These are phyloP conservation scores for Thripadectes ignobilis DNA, from an alignment of 2,797 vertebrate genomes.

Conservation along the genomic window DNA sequence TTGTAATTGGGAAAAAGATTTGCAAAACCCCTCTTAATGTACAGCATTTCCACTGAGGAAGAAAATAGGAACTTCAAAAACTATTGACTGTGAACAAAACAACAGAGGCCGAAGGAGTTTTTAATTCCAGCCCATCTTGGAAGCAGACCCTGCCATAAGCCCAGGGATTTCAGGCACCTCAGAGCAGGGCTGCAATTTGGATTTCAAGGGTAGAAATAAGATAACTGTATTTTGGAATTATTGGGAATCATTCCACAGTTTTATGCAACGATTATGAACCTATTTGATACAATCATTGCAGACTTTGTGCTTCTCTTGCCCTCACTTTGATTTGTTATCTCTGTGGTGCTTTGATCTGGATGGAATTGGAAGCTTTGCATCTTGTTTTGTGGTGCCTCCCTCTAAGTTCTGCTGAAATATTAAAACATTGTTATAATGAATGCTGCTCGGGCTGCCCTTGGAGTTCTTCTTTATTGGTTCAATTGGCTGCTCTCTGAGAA, in stretches of 20 bases:
- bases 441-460: not conserved
- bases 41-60: not conserved
- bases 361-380: not conserved
- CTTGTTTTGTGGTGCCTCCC: not conserved
- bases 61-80: not conserved
- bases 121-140: not conserved
- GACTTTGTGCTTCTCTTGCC: not conserved
- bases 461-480: not conserved
- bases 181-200: not conserved
- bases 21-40: fast-evolving
- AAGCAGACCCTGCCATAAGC: not conserved
- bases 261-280: not conserved
- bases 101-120: not conserved
- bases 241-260: not conserved
- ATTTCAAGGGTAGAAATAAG: not conserved
- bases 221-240: not conserved
- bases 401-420: not conserved
- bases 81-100: not conserved
- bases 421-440: not conserved
- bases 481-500: not conserved
- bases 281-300: not conserved
- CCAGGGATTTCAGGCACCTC: not conserved
- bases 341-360: not conserved
- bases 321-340: not conserved
- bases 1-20: not conserved